Percentiles rank a stretch among this genome's conserved stretches.
phyloP scores from a whole-genome alignment of 2,113 vertebrate species.

The Amphilophus citrinellus region DNA sequence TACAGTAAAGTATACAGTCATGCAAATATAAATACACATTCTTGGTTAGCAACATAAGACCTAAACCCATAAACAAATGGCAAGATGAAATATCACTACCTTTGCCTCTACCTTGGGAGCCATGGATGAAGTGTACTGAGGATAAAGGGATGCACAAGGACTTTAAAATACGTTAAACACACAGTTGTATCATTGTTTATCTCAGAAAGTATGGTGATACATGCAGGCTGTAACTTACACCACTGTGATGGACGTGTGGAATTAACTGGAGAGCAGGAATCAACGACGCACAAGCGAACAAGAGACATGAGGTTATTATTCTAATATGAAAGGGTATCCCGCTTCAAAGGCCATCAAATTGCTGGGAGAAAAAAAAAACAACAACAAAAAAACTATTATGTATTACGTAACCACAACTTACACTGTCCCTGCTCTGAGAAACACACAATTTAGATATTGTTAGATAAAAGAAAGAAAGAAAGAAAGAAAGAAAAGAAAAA shows the following conservation, averaged over 20 bases:
- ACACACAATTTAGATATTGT: background rate
- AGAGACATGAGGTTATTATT: background rate
- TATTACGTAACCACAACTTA: constrained; percentile 41
- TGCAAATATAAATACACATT: background rate
- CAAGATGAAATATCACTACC: constrained; percentile 46
- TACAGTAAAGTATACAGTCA: rapidly evolving
- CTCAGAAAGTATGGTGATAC: background rate
- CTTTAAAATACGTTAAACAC: background rate
- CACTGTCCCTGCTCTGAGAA: constrained; percentile 55
- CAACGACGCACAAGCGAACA: constrained; percentile 9
- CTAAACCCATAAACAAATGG: background rate
- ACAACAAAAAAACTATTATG: background rate
- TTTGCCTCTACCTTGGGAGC: constrained; percentile 54
- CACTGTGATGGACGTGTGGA: constrained; percentile 33
- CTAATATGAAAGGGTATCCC: background rate
- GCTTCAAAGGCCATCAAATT: background rate
- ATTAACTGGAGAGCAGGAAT: constrained; percentile 21
- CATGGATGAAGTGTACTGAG: constrained; percentile 26
- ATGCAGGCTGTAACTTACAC: constrained; percentile 61
- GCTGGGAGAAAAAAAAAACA: background rate
- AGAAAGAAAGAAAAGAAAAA: too few relatives aligned
- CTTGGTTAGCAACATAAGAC: background rate
- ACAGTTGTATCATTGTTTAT: background rate
- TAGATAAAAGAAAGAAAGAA: background rate
- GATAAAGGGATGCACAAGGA: background rate